phyloP scores from a whole-genome alignment of 2,113 vertebrate species.

The Melanocharis versteri region DNA sequence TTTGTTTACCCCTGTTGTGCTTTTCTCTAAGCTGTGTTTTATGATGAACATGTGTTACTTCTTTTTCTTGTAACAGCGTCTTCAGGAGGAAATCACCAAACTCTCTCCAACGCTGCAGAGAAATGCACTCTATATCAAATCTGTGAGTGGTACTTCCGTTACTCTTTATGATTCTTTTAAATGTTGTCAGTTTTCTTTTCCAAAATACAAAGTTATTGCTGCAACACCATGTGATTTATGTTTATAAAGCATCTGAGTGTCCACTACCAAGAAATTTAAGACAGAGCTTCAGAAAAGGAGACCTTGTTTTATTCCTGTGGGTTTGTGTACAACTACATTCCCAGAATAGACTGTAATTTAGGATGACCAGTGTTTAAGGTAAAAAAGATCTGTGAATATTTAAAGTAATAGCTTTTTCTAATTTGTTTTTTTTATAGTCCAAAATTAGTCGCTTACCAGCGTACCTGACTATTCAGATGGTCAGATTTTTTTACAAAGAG shows the following conservation, averaged over 20 bases:
- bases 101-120: conserved; percentile 91
- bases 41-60: background rate
- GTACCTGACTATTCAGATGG: conserved; percentile 98
- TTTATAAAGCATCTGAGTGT: background rate
- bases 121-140: conserved; percentile 97
- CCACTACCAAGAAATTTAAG: background rate
- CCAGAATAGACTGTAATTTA: background rate
- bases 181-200: background rate
- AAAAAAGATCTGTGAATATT: background rate
- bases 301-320: background rate
- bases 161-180: background rate
- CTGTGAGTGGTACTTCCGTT: conserved; percentile 76
- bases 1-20: background rate
- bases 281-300: background rate
- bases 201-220: background rate
- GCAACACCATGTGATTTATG: background rate
- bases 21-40: background rate
- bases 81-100: conserved; percentile 98
- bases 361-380: background rate
- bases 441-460: conserved; percentile 94
- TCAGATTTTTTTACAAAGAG: conserved; percentile 99
- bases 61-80: conserved; percentile 77
- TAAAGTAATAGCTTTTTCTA: background rate
- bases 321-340: background rate
- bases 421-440: conserved; percentile 73